These are phyloP conservation scores for Drosophila leonis DNA, from an alignment of 2,888 invertebrate species.

Conservation along the genomic window DNA sequence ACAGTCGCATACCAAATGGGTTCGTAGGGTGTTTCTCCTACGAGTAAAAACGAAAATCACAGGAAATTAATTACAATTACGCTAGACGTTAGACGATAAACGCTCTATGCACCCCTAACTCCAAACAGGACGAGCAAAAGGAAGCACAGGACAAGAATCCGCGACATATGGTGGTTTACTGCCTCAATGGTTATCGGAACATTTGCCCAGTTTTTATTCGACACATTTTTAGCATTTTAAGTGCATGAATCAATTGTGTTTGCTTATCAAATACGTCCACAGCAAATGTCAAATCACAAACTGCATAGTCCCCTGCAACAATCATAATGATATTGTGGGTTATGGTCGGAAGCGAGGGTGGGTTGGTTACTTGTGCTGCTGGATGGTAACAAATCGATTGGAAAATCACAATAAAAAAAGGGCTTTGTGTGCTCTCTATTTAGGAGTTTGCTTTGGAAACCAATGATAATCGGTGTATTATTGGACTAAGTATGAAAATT, in stretches of 20 bases:
- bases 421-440: slow-evolving; percentile 50
- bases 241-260: slow-evolving; percentile 60
- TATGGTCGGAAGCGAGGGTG: slow-evolving; percentile 36
- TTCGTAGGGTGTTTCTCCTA: slow-evolving; percentile 35
- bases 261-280: slow-evolving; percentile 37
- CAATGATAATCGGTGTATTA: not conserved
- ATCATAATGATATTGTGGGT: slow-evolving; percentile 64
- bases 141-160: slow-evolving; percentile 18
- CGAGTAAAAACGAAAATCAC: slow-evolving; percentile 69
- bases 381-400: slow-evolving; percentile 60
- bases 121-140: slow-evolving; percentile 4
- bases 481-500: slow-evolving; percentile 5
- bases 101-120: slow-evolving; percentile 34
- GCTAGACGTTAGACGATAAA: slow-evolving; percentile 67
- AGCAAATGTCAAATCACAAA: slow-evolving; percentile 39
- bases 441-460: slow-evolving; percentile 3
- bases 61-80: slow-evolving; percentile 83
- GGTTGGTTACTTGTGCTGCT: slow-evolving; percentile 24
- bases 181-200: slow-evolving; percentile 33
- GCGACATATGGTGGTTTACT: slow-evolving; percentile 55
- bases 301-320: slow-evolving; percentile 23
- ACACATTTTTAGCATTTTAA: slow-evolving; percentile 66
- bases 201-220: slow-evolving; percentile 44
- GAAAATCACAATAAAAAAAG: slow-evolving; percentile 65
- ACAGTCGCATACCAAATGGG: slow-evolving; percentile 34